These are phyloP conservation scores for Hydrochoerus hydrochaeris DNA, from an alignment of 2,113 vertebrate species.

Conservation along the genomic window DNA sequence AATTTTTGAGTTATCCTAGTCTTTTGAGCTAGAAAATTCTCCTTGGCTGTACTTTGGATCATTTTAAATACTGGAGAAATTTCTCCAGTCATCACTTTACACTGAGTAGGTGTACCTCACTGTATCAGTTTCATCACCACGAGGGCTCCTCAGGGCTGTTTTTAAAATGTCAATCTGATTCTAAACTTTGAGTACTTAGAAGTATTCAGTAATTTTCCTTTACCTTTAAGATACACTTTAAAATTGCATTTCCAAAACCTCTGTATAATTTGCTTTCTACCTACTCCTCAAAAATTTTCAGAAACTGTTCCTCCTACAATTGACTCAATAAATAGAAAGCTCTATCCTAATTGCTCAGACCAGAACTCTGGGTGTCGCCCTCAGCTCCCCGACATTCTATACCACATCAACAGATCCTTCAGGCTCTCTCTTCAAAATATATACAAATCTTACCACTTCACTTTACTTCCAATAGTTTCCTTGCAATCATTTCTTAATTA, in stretches of 20 bases:
- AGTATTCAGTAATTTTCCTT: background rate
- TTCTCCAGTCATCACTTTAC: background rate
- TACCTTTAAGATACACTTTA: slow-evolving; percentile 11
- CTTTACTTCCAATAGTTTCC: background rate
- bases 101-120: too few relatives aligned
- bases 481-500: background rate
- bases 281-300: background rate
- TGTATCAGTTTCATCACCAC: background rate
- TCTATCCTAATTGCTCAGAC: background rate
- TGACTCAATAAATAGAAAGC: background rate
- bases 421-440: background rate
- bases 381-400: background rate
- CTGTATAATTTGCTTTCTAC: background rate
- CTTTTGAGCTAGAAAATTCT: background rate
- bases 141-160: background rate
- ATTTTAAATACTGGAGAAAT: background rate
- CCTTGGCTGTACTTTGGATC: background rate
- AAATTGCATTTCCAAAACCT: background rate
- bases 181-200: background rate
- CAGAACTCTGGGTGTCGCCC: background rate
- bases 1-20: slow-evolving; percentile 14
- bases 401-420: background rate
- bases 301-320: background rate
- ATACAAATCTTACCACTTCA: background rate
- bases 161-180: background rate